A percentile compares a stretch with the other conserved stretches of the same genome.
Evolutionary conservation across 2,113 vertebrate species (phyloP).

Genomic region (Cranoglanis bouderius): DNA sequence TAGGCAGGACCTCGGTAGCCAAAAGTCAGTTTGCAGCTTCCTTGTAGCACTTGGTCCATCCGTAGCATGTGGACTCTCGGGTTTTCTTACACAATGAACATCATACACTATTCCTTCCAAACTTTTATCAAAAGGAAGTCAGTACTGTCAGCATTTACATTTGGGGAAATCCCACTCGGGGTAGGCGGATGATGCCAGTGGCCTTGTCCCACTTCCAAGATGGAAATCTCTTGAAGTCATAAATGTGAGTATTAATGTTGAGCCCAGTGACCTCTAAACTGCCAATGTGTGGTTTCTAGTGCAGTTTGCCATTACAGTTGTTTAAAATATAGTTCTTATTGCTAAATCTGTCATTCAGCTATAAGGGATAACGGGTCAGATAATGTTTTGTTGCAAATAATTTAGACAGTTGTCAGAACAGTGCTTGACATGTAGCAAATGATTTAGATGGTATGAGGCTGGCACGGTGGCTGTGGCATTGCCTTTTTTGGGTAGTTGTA

Average conservation of each 20-base stretch:
- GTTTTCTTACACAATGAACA: background rate
- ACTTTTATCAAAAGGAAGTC: background rate
- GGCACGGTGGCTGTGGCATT: background rate
- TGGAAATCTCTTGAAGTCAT: background rate
- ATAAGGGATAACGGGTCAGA: background rate
- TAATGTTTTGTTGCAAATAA: background rate
- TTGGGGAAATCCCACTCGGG: slow-evolving; percentile 14
- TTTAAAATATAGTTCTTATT: background rate
- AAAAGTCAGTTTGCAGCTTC: slow-evolving; percentile 24
- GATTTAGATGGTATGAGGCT: background rate
- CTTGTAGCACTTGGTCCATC: background rate
- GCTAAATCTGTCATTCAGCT: background rate
- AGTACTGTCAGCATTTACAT: slow-evolving; percentile 10
- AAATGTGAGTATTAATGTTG: background rate
- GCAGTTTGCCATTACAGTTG: background rate
- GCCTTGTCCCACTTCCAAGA: background rate
- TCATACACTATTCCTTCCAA: background rate
- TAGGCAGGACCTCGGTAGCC: background rate
- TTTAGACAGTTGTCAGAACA: background rate
- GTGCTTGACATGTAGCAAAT: background rate
- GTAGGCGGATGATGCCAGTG: too few relatives aligned
- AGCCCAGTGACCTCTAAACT: background rate
- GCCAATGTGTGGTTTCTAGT: background rate
- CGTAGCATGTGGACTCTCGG: background rate
- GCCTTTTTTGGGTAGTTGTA: background rate